Conservation (phyloP, 2,888 invertebrate species). For the Meliscaeva auricollis region DNA sequence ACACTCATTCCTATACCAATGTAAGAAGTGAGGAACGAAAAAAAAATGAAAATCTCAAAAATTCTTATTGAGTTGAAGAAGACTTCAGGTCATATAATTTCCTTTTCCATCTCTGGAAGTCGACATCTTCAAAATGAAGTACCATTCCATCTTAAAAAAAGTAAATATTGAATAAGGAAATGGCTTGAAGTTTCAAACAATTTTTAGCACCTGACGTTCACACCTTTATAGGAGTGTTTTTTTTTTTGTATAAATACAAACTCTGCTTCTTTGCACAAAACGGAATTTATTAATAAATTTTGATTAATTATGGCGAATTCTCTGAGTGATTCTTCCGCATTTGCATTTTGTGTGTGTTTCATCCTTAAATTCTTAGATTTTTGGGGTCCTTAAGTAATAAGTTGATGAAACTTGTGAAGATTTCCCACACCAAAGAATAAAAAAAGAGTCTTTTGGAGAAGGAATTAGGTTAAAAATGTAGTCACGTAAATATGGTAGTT, state of each 20-base stretch:
- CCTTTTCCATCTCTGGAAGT: neutral
- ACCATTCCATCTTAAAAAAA: constrained; percentile 1
- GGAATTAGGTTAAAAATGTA: too few relatives aligned
- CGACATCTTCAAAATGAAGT: constrained; percentile 4
- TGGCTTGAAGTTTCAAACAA: constrained; percentile 16
- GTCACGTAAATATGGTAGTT: too few relatives aligned
- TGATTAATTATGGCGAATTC: constrained; percentile 54
- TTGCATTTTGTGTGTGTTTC: neutral
- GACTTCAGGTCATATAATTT: constrained; percentile 25
- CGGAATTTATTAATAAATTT: constrained; percentile 51
- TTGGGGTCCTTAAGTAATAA: constrained; percentile 23
- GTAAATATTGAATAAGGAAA: constrained; percentile 2
- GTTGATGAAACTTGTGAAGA: constrained; percentile 10
- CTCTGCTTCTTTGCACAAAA: neutral
- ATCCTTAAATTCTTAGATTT: neutral
- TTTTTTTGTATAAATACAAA: neutral
- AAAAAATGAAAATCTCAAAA: constrained; percentile 21
- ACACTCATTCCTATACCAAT: neutral
- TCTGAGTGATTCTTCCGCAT: neutral
- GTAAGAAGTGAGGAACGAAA: neutral
- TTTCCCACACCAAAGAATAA: too few relatives aligned
- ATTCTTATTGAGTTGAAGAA: constrained; percentile 26
- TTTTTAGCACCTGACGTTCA: constrained; percentile 6
- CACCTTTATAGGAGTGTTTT: neutral
- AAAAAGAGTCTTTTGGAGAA: too few relatives aligned